A percentile compares a stretch with the other conserved stretches of the same genome.
These are phyloP conservation scores for Fragum fragum DNA, from an alignment of 2,888 invertebrate species.

Conservation along the genomic window DNA sequence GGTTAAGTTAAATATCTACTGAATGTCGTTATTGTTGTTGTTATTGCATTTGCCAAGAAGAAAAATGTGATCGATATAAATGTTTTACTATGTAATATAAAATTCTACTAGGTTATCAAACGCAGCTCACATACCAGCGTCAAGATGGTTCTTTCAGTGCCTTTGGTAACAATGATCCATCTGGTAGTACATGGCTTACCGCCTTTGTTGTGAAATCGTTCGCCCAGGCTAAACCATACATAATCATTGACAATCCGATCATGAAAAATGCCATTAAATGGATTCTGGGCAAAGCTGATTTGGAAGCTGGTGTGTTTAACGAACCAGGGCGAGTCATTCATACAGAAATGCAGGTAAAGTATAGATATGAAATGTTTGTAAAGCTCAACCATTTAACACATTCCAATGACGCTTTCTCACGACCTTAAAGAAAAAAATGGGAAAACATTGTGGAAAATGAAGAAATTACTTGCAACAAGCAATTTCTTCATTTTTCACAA, in stretches of 20 bases:
- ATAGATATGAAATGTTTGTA: too few species aligned
- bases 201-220: slow-evolving; percentile 75
- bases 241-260: slow-evolving; percentile 89
- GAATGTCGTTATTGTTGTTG: too few species aligned
- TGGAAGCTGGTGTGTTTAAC: slow-evolving; percentile 70
- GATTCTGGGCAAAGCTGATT: slow-evolving; percentile 88
- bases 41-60: too few species aligned
- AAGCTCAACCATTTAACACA: too few species aligned
- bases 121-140: slow-evolving; percentile 95
- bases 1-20: too few species aligned
- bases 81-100: too few species aligned
- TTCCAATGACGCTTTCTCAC: too few species aligned
- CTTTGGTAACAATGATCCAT: slow-evolving; percentile 91
- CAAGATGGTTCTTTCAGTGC: slow-evolving; percentile 96
- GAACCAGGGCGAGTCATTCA: slow-evolving; percentile 77
- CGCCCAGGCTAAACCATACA: slow-evolving; percentile 86
- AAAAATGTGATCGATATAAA: too few species aligned
- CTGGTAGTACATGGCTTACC: slow-evolving; percentile 92
- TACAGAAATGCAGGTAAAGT: slow-evolving; percentile 74
- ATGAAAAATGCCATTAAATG: slow-evolving; percentile 66
- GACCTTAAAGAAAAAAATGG: too few species aligned
- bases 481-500: too few species aligned
- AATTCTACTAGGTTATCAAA: slow-evolving; percentile 91
- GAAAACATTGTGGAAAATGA: too few species aligned
- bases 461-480: too few species aligned